These are phyloP conservation scores for Diplazon laetatorius DNA, from an alignment of 2,888 invertebrate species.

Conservation along the genomic window DNA sequence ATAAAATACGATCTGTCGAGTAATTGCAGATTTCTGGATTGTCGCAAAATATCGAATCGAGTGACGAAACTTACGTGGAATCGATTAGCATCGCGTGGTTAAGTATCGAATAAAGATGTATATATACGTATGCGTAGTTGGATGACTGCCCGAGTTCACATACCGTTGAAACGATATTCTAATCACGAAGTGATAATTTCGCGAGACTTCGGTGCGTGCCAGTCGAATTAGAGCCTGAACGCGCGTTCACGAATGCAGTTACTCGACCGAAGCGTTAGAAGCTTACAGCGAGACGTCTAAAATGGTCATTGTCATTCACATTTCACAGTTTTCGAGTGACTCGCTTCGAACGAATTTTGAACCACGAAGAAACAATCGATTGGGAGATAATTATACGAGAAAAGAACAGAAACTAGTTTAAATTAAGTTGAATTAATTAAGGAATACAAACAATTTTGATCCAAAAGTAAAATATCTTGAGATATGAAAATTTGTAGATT, in stretches of 20 bases:
- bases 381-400: no score
- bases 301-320: no score
- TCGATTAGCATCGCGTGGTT: constrained; percentile 28
- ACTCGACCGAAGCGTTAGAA: neutral
- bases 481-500: neutral
- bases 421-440: no score
- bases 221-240: constrained; percentile 28
- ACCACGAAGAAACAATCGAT: no score
- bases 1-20: no score
- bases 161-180: constrained; percentile 76
- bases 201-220: constrained; percentile 1
- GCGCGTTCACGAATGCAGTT: neutral
- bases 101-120: neutral
- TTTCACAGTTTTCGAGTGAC: no score
- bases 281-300: neutral
- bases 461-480: no score
- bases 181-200: constrained; percentile 72
- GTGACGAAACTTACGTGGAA: constrained; percentile 48
- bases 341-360: no score
- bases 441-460: no score
- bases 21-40: neutral
- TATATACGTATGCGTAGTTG: no score
- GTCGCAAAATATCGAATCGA: neutral
- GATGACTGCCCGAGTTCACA: neutral
- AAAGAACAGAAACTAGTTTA: no score